phyloP scores from a whole-genome alignment of 2,888 invertebrate species.

The Agonopterix heracliana region DNA sequence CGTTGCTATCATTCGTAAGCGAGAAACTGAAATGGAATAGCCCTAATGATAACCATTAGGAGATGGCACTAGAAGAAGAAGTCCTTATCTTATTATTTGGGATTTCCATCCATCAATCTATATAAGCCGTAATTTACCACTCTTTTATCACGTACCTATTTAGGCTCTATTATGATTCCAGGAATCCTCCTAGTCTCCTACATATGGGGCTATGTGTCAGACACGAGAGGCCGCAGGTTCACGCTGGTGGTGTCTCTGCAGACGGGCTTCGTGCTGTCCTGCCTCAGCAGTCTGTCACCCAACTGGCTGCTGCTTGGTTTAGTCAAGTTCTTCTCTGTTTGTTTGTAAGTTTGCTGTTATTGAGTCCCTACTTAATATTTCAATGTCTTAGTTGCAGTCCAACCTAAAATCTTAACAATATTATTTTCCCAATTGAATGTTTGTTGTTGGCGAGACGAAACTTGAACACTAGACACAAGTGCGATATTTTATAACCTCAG shows the following conservation, averaged over 20 bases:
- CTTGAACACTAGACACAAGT: too few species aligned
- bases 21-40: too few species aligned
- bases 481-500: too few species aligned
- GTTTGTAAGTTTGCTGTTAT: conserved; percentile 48
- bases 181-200: conserved; percentile 64
- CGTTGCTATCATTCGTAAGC: too few species aligned
- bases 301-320: conserved; percentile 58
- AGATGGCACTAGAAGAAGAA: too few species aligned
- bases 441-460: too few species aligned
- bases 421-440: conserved; percentile 3
- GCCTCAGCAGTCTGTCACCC: conserved; percentile 53
- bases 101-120: too few species aligned
- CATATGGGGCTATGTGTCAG: conserved; percentile 63
- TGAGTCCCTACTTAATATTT: conserved; percentile 8
- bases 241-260: conserved; percentile 52
- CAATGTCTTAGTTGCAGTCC: too few species aligned
- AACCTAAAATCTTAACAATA: conserved; percentile 1
- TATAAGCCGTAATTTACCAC: too few species aligned
- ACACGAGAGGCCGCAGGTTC: conserved; percentile 54
- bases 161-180: conserved; percentile 15
- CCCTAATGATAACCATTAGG: too few species aligned
- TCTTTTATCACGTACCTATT: too few species aligned
- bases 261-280: conserved; percentile 51
- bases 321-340: conserved; percentile 58
- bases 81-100: too few species aligned